Evolutionary conservation across 2,888 invertebrate genomes (phyloP), one percentile per base, ranked within the genome.

Genomic region (Mythimna impura): DNA sequence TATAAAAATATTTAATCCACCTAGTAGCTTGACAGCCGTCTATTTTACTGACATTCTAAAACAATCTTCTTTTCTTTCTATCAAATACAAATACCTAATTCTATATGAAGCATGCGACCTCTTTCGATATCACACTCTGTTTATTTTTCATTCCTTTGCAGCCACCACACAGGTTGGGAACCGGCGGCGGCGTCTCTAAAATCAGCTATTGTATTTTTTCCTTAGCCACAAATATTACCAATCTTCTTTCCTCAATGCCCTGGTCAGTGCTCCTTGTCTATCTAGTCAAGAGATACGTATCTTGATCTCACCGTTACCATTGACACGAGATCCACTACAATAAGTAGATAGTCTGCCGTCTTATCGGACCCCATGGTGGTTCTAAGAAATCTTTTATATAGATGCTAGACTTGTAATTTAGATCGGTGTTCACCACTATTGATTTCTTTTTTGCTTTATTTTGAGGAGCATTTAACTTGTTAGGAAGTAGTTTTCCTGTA

Each of bases 321-420:
- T 63, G 66, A 61, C 60, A 50, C 25, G 17, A 60, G 60, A 22
- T 57, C 6, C 43, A 66, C 66, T 12, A 68, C 78, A 68, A 73
- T 76, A 66, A 50, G 43, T 52, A n/a, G 47, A 30, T 40, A 57
- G 64, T 54, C 30, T 40, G 5, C 36, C 17, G 17, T 40, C 22
- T 25, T 47, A 47, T 63, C 62, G n/a, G 73, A 78, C 78, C 73
- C 54, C 78, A 65, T 73, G 73, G 43, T 10, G 78, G 6, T 55
- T 47, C 66, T n/a, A 14, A 20, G 22, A 63, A 25, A 17, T 20
- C 10, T 78, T 30, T 43, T 20, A 43, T 20, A 43, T 20, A 58
- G 34, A 57, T 47, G 10, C 36, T 66, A 66, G 76, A 66, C 22
- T 63, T 30, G 34, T 52, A 10, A 52, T 50, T 52, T 47, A n/a